Evolutionary conservation across 2,888 invertebrate species (phyloP), one percentile per base, ranked within the genome.

Genomic region (Cephus runcator): DNA sequence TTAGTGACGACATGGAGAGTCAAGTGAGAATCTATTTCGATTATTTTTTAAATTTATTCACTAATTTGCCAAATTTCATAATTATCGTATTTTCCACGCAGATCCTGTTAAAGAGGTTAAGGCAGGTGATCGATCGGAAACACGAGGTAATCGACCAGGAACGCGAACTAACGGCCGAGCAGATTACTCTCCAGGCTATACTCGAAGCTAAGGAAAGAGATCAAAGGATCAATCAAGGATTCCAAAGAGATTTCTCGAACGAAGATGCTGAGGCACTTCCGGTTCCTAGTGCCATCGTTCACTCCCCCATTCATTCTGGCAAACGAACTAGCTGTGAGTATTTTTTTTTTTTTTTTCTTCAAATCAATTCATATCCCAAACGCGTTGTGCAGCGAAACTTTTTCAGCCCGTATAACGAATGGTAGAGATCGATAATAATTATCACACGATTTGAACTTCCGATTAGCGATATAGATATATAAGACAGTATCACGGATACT

Each of bases 281-380:
- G 6, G 83, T 87, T 23, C 89, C 90, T 3, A 88, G 88, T 35
- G 86, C 89, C 1, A 79, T 88, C 15, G 83, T 88, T 11, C 85
- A 86, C 74, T 85, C 83, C 31, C 85, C 87, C 12, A 73, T 83
- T 69, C 88, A 87, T 76, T 78, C 87, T 4, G 87, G 86, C 12
- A 91, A 91, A 78, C 88, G 91, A 75, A 88, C 88, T 15, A 87
- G 84, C 82, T 86, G 89, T 90, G 75, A 90, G 89, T 87, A 84
- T 83, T 83, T 56, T 30, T 69, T 80, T 83, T 77, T 76, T 83
- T 77, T 76, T 75, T 36, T 31, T 31, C 31, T 31, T 15, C 2
- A 35, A 9, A 34, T 34, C 69, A 1, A 15, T 23, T 12, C 1
- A 33, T 30, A 15, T 34, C 23, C 23, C 23, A 56, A 56, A 23